phyloP scores from a whole-genome alignment of 2,888 invertebrate species.

The Erebia ligea region DNA sequence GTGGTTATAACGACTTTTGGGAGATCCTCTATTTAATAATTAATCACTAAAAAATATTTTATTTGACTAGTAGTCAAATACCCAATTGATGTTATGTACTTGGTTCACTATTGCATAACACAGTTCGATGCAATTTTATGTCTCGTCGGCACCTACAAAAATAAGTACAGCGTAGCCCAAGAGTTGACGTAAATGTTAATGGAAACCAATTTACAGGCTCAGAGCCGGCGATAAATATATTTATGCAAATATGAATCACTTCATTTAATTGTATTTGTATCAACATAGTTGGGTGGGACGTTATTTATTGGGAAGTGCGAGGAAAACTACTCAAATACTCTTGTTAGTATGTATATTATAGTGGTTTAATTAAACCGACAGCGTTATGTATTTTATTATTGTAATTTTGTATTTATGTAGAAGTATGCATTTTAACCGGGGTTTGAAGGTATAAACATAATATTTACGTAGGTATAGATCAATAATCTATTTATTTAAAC shows the following conservation, averaged over 20 bases:
- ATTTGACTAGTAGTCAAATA: no score
- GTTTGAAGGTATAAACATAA: no score
- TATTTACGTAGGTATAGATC: no score
- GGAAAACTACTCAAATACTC: background rate
- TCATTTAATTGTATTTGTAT: slow-evolving; percentile 25
- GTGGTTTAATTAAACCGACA: slow-evolving; percentile 11
- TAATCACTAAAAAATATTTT: no score
- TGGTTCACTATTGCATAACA: slow-evolving; percentile 17
- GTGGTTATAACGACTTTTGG: no score
- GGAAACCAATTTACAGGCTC: slow-evolving; percentile 24
- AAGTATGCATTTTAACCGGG: no score
- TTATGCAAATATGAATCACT: slow-evolving; percentile 25
- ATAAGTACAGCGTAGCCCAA: slow-evolving; percentile 28
- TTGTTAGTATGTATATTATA: background rate
- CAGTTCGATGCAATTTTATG: slow-evolving; percentile 23
- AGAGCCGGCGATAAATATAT: slow-evolving; percentile 20
- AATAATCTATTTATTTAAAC: no score
- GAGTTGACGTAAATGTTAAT: slow-evolving; percentile 27
- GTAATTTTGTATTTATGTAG: background rate
- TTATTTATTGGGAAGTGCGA: slow-evolving; percentile 8
- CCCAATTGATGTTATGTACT: background rate
- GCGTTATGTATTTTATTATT: background rate
- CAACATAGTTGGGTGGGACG: background rate
- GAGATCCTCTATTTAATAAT: no score
- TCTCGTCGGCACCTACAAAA: slow-evolving; percentile 36